Base-by-base conservation (phyloP, 2,113 vertebrate genomes). In the Origma solitaria region DNA sequence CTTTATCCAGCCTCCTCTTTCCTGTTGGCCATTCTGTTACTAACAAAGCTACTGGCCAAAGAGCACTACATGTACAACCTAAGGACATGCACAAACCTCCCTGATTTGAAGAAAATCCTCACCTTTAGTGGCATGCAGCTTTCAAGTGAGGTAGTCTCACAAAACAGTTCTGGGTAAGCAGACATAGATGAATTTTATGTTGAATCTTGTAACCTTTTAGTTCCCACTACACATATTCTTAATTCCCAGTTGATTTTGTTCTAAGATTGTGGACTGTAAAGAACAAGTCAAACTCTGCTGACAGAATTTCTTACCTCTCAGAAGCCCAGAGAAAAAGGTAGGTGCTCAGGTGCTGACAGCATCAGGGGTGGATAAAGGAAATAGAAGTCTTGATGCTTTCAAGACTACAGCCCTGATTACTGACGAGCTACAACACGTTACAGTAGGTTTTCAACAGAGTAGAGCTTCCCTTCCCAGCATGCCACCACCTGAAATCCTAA, bases 401-500 rank as follows among this genome's bases (percentile, higher is more conserved):
- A 60, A 81, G 25, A 44, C 60, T 81, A 64, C 16, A 92, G 85
- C 15, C n/a, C 51, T 42, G 60, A 70, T 66, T 61, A 66, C 13
- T 64, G 73, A 93, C 69, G 0, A 86, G 94, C 88, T 93, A 54
- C 44, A 94, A 91, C 93, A 90, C 0, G 70, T 77, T 90, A 79
- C 56, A 60, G 1, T 71, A 49, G 73, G 62, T 45, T 85, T 73
- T 88, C 86, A 83, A 38, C 38, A 88, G 16, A 93, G 56, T 31
- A 86, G 16, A 88, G 68, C 57, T 93, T 76, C 58, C 51, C 75
- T 78, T 40, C 44, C 40, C 44, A 76, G 49, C 91, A 85, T 64
- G 82, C 87, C 95, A 72, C 78, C 76, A 97, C 97, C 96, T 96
- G 92, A 96, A 96, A 93, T 70, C 44, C 73, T 37, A 23, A 53